Base-by-base conservation (phyloP, 2,797 vertebrate genomes). In the Typhlichthys eigenmanni region DNA sequence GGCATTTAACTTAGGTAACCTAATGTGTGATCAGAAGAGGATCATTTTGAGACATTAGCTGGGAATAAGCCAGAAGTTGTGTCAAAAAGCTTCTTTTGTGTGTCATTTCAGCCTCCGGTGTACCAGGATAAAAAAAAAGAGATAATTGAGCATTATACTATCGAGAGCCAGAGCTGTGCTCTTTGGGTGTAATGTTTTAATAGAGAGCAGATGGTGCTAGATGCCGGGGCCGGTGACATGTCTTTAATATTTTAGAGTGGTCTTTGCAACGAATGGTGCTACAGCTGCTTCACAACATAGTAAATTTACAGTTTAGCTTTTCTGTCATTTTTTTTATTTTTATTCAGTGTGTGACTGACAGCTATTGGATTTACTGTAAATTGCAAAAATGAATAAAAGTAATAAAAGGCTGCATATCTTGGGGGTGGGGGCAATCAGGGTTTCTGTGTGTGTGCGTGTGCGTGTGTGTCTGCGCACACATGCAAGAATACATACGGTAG, bases 161-260 rank as follows among this genome's bases (percentile, higher is more conserved):
- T 38, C 1, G 56, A 69, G 77, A 17, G 47, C 75, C 71, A 47
- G 58, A 38, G 75, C 64, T 60, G 71, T 65, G 75, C 76, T 82
- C 72, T 82, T 81, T 71, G 79, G 81, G 84, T 89, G 85, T 89
- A 89, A 91, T 87, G 85, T 88, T 82, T 91, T 91, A 92, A 92
- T 92, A 91, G 89, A 92, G 92, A 92, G 82, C 92, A 93, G 91
- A 92, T 92, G 91, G 88, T 79, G 88, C 80, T 86, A 86, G 89
- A 91, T 85, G 85, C 87, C 86, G 62, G 72, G 85, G 83, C 87
- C 83, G 82, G 88, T 89, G 88, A 91, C 89, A 90, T 82, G 81
- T 90, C 89, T 93, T 93, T 93, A 94, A 94, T 94, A 93, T 92
- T 93, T 92, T 89, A 93, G 90, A 94, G 92, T 93, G 93, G 91